Base-by-base conservation (phyloP, 2,888 invertebrate species). In the Cheilosia vernalis region DNA sequence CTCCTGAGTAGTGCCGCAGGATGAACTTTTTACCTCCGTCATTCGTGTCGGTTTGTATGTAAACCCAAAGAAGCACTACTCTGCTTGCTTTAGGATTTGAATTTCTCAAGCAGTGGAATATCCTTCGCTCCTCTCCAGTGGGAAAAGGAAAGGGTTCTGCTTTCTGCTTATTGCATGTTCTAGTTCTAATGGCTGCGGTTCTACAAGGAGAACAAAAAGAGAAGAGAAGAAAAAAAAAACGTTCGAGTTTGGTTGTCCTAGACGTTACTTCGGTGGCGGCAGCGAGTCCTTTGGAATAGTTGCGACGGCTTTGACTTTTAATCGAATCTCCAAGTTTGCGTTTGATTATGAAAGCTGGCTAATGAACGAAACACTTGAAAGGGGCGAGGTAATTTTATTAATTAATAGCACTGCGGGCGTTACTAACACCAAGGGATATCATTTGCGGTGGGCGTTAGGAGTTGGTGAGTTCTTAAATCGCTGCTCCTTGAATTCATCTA, bases 321-420 rank as follows among this genome's bases (percentile, higher is more conserved):
- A 82, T 77, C 72, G 61, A 77, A 83, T 72, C 30, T 37, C 5
- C 3, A 60, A 83, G 49, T 83, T 83, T 83, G 21, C 78, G 60
- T 72, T 78, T 83, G 78, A 78, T 72, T 61, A 61, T 72, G 42
- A 72, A 73, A 66, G 49, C 56, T 2, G 44, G 49, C 63, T 72
- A 67, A 72, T 83, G 72, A 83, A 72, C 69, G 55, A 27, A 70
- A 64, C 63, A 58, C 72, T 66, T 66, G 64, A 73, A 66, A 66
- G 51, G 17, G 42, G 66, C 15, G 56, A 27, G 17, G 15, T 67
- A 60, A 58, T 58, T 76, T 51, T 13, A 76, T 76, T 76, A 76
- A 60, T 76, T 67, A 60, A 58, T 60, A n/a, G 49, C 58, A 58
- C 67, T 40, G 6, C 42, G 27, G 40, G 30, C 19, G 74, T 30